Conservation (phyloP, 2,113 vertebrate species). For the Phasianus colchicus region DNA sequence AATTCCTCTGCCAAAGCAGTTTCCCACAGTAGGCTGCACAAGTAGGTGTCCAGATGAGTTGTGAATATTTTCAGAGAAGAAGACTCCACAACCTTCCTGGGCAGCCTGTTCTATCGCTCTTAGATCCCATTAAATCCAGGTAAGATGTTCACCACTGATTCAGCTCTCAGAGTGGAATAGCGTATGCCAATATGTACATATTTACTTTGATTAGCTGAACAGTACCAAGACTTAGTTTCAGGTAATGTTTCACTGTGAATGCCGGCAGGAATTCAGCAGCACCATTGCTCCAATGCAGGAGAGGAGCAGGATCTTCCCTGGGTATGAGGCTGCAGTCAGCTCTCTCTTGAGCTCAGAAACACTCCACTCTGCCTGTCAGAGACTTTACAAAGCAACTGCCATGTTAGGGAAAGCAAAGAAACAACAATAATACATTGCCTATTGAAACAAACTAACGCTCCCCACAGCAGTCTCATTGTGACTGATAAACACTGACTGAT, state of each 20-base stretch:
- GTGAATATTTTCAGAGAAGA: no score
- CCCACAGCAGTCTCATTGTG: slow-evolving; percentile 21
- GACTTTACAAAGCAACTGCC: background rate
- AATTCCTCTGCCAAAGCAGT: no score
- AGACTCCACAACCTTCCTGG: no score
- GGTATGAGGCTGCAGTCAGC: background rate
- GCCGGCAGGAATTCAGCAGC: background rate
- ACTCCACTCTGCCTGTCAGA: background rate
- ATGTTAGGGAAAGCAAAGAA: background rate
- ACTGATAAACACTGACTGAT: background rate
- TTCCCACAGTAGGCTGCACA: no score
- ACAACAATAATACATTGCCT: background rate
- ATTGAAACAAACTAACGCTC: background rate
- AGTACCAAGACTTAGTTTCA: background rate
- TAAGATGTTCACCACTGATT: background rate
- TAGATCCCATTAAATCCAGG: background rate
- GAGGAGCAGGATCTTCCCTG: background rate
- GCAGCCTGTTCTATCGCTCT: no score
- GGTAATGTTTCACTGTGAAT: background rate
- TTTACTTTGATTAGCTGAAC: background rate
- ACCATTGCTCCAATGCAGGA: background rate
- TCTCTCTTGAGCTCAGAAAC: rapidly evolving
- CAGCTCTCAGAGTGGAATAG: background rate
- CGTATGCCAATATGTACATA: background rate
- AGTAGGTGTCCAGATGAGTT: no score